Conservation (phyloP, 2,888 invertebrate genomes). For the Himalopsyche japonica region DNA sequence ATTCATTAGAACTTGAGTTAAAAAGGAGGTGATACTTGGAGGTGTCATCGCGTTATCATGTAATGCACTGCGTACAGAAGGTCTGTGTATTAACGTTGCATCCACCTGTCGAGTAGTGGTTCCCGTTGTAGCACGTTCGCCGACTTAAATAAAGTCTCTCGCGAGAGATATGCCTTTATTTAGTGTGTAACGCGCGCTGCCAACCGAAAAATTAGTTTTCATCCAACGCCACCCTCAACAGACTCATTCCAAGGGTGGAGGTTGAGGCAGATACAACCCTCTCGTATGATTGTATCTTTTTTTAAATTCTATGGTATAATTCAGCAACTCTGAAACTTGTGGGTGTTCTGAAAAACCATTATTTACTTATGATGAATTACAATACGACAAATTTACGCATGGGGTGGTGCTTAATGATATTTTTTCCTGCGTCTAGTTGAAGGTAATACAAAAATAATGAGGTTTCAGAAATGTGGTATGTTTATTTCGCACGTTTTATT, state of each 20-base stretch:
- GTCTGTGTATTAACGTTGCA: not conserved
- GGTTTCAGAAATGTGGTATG: no score
- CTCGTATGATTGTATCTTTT: conserved; percentile 12
- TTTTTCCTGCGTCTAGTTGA: no score
- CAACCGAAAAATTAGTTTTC: conserved; percentile 39
- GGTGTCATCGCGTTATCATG: not conserved
- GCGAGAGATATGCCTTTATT: conserved; percentile 33
- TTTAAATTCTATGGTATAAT: conserved; percentile 14
- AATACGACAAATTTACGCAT: no score
- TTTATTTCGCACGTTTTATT: no score
- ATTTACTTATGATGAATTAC: not conserved
- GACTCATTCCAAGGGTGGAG: not conserved
- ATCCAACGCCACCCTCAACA: not conserved
- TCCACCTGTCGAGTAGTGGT: not conserved
- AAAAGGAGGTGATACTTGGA: not conserved
- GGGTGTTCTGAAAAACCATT: no score
- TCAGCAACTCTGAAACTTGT: not conserved
- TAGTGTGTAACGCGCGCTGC: conserved; percentile 29
- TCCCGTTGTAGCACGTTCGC: not conserved
- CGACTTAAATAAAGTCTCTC: conserved; percentile 10
- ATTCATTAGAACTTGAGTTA: not conserved
- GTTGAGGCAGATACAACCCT: not conserved
- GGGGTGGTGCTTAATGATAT: no score
- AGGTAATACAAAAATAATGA: no score
- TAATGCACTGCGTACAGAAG: not conserved